Evolutionary conservation across 2,797 vertebrate genomes (phyloP).

Genomic region (Sus cebifrons): DNA sequence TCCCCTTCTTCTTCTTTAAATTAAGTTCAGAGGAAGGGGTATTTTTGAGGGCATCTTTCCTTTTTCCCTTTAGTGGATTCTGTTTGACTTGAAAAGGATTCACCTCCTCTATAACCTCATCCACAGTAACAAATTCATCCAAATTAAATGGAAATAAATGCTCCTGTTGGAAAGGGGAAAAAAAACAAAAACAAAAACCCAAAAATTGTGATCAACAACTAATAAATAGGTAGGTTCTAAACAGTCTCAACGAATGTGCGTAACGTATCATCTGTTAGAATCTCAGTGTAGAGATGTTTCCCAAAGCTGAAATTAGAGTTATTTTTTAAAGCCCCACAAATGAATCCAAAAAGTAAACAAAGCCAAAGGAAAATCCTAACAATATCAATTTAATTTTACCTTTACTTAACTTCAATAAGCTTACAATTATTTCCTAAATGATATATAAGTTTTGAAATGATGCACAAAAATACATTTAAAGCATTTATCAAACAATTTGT

Average conservation of each 20-base stretch:
- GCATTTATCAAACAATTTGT: constrained; percentile 42
- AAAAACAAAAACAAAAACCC: constrained; percentile 47
- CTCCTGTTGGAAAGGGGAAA: constrained; percentile 83
- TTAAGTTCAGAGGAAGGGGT: constrained; percentile 67
- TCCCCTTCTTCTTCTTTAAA: constrained; percentile 88
- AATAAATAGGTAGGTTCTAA: background rate
- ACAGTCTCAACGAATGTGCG: constrained; percentile 22
- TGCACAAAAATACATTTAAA: constrained; percentile 60
- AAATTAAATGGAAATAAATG: constrained; percentile 92
- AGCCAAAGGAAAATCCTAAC: constrained; percentile 65
- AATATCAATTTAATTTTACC: background rate
- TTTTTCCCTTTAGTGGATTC: constrained; percentile 86
- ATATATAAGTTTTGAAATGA: background rate
- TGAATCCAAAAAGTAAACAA: constrained; percentile 36
- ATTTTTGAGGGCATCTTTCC: constrained; percentile 85
- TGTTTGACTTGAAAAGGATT: constrained; percentile 82
- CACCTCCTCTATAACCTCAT: constrained; percentile 93
- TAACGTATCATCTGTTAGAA: constrained; percentile 33
- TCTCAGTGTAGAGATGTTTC: constrained; percentile 33
- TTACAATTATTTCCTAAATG: constrained; percentile 22
- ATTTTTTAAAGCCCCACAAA: constrained; percentile 2
- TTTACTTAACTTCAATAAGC: constrained; percentile 55
- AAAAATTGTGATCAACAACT: constrained; percentile 44
- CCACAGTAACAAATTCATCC: constrained; percentile 96
- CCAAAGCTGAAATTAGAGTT: constrained; percentile 57